These are phyloP conservation scores for Vimba vimba DNA, from an alignment of 2,113 vertebrate genomes.

Conservation along the genomic window DNA sequence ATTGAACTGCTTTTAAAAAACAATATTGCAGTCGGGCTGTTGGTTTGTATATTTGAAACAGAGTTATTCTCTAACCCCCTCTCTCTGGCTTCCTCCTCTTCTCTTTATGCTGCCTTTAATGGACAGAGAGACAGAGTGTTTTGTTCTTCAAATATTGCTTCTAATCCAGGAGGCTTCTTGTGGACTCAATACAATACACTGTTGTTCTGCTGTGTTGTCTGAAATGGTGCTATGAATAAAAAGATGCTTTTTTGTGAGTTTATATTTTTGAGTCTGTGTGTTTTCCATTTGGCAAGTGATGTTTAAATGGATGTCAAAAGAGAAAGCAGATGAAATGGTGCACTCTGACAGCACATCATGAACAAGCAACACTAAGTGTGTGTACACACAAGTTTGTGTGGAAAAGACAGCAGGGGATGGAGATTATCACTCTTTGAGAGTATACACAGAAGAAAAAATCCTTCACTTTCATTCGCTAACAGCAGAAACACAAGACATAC, in stretches of 20 bases:
- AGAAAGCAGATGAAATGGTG: conserved; percentile 36
- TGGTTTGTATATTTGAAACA: too few relatives aligned
- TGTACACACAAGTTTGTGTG: conserved; percentile 26
- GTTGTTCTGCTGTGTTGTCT: conserved; percentile 9
- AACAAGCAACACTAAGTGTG: conserved; percentile 1
- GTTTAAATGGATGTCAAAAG: conserved; percentile 40
- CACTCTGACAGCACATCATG: conserved; percentile 17
- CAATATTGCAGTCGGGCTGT: neutral
- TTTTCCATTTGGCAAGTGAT: conserved; percentile 36
- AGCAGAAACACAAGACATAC: conserved; percentile 14
- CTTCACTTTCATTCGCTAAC: neutral
- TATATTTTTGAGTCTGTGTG: conserved; percentile 19
- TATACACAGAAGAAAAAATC: neutral
- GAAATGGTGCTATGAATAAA: conserved; percentile 24
- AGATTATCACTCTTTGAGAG: conserved; percentile 32
- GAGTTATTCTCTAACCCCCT: neutral
- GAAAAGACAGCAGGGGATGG: conserved; percentile 27
- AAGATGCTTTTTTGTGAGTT: conserved; percentile 10
- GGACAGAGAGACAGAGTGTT: neutral
- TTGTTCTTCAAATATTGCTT: conserved; percentile 17
- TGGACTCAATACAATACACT: neutral
- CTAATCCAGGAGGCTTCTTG: conserved; percentile 8
- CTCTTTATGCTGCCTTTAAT: neutral
- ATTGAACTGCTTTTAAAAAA: neutral
- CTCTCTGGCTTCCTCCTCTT: neutral